A percentile compares a stretch with the other conserved stretches of the same genome.
Evolutionary conservation across 2,113 vertebrate genomes (phyloP).

Genomic region (Pitta sordida): DNA sequence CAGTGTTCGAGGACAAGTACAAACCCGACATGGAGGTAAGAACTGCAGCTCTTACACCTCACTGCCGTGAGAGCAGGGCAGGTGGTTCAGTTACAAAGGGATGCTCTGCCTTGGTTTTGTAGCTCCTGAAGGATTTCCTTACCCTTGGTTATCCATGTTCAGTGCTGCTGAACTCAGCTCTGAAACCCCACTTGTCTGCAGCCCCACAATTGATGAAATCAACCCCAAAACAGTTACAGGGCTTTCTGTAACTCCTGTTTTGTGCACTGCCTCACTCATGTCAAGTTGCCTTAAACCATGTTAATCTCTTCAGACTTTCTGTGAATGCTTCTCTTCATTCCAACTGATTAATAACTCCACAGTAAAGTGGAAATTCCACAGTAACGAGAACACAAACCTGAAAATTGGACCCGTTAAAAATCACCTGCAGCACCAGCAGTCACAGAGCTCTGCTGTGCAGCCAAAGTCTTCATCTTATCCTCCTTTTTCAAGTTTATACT

Average conservation of each 20-base stretch:
- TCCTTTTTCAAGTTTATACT: neutral
- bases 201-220: neutral
- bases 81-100: neutral
- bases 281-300: slow-evolving; percentile 20
- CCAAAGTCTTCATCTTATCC: neutral
- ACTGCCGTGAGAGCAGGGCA: neutral
- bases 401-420: slow-evolving; percentile 4
- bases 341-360: slow-evolving; percentile 7
- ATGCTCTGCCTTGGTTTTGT: neutral
- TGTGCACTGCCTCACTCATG: neutral
- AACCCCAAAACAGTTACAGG: neutral
- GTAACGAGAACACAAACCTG: slow-evolving; percentile 1
- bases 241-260: neutral
- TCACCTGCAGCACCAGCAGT: neutral
- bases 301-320: slow-evolving; percentile 45
- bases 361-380: slow-evolving; percentile 35
- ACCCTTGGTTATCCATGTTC: neutral
- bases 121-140: neutral
- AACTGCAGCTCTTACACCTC: too few relatives aligned
- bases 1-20: slow-evolving; percentile 95
- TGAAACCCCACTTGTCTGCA: neutral
- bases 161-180: neutral
- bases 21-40: slow-evolving; percentile 90
- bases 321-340: neutral
- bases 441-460: neutral